Evolutionary conservation across 2,113 vertebrate genomes (phyloP).

Genomic region (Lepisosteus osseus): DNA sequence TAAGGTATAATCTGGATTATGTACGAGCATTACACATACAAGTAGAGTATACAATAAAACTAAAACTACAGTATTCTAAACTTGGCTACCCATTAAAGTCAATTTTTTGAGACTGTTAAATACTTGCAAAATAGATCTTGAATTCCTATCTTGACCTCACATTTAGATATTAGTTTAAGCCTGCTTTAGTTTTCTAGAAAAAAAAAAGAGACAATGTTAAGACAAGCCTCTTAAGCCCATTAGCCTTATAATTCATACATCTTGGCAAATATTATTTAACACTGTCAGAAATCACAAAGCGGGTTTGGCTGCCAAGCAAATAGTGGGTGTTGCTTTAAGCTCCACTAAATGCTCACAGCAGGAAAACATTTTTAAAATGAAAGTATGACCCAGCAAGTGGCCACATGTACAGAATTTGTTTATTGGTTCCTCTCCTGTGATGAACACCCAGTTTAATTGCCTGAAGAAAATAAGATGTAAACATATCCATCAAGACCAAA

Average conservation of each 20-base stretch:
- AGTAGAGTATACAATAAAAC: no score
- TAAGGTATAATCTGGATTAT: no score
- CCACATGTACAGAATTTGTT: conserved; percentile 33
- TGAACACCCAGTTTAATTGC: conserved; percentile 26
- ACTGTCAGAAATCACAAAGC: conserved; percentile 17
- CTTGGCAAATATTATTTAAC: conserved; percentile 20
- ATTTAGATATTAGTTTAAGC: conserved; percentile 40
- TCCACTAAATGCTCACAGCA: conserved; percentile 4
- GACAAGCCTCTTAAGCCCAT: conserved; percentile 65
- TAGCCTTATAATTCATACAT: conserved; percentile 61
- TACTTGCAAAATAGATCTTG: conserved; percentile 1
- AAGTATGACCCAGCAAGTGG: conserved; percentile 38
- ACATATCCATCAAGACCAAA: conserved; percentile 1
- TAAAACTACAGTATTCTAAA: no score
- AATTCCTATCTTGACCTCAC: conserved; percentile 56
- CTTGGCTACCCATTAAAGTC: no score
- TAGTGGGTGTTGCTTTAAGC: conserved; percentile 12
- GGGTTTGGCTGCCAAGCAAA: conserved; percentile 2
- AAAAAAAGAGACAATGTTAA: conserved; percentile 51
- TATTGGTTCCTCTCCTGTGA: conserved; percentile 29
- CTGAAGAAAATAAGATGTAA: conserved; percentile 22
- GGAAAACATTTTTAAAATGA: conserved; percentile 23
- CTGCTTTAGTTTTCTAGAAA: conserved; percentile 43
- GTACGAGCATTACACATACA: no score
- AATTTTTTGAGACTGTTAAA: no score